Percentiles rank a stretch among this genome's conserved stretches.
Evolutionary conservation across 2,888 invertebrate genomes (phyloP).

Genomic region (Liposcelis brunnea): DNA sequence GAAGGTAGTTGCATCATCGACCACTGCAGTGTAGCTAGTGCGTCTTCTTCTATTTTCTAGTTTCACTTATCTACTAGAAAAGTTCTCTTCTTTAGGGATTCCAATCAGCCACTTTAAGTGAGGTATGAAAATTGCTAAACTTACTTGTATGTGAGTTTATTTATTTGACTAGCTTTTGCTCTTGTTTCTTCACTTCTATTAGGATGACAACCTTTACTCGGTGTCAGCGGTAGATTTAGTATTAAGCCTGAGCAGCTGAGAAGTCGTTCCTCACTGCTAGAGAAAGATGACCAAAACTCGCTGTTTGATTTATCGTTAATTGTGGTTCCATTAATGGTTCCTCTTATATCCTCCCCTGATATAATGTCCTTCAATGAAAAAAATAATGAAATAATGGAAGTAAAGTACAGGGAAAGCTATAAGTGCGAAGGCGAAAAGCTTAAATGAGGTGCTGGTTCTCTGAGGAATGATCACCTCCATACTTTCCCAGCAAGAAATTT

Average conservation of each 20-base stretch:
- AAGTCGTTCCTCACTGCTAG: slow-evolving; percentile 60
- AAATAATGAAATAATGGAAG: slow-evolving; percentile 8
- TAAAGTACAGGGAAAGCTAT: neutral
- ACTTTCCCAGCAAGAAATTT: no score
- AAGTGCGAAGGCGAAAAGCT: no score
- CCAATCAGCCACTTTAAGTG: no score
- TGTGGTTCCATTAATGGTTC: slow-evolving; percentile 44
- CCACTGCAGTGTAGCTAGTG: no score
- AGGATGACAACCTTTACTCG: slow-evolving; percentile 36
- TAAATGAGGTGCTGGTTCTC: no score
- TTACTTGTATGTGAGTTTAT: slow-evolving; percentile 50
- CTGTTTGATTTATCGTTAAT: slow-evolving; percentile 54
- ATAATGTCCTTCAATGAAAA: slow-evolving; percentile 35
- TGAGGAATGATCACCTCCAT: no score
- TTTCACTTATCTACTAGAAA: no score
- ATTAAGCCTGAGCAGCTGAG: slow-evolving; percentile 56
- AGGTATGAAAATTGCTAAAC: slow-evolving; percentile 11
- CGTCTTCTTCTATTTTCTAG: no score
- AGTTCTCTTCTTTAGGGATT: no score
- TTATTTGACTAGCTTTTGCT: slow-evolving; percentile 34
- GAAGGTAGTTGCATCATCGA: neutral
- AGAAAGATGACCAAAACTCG: slow-evolving; percentile 66
- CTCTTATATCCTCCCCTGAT: slow-evolving; percentile 24
- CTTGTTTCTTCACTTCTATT: slow-evolving; percentile 27
- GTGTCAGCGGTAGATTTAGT: slow-evolving; percentile 50